phyloP scores from a whole-genome alignment of 2,797 vertebrate genomes.

The Simalia tracyae region DNA sequence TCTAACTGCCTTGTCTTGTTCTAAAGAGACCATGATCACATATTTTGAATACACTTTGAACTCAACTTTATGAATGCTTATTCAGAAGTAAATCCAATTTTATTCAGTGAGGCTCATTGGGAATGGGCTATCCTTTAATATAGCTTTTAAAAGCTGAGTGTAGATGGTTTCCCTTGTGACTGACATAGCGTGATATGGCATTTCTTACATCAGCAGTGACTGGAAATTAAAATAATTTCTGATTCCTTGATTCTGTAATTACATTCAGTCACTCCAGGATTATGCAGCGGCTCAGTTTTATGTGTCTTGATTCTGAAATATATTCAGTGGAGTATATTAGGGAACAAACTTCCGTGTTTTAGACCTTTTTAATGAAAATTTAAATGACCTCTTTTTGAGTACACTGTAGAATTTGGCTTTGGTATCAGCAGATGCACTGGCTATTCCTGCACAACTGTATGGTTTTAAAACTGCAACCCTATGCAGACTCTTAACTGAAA shows the following conservation, averaged over 20 bases:
- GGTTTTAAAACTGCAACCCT: not conserved
- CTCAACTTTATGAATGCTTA: not conserved
- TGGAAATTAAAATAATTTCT: not conserved
- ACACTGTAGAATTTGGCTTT: not conserved
- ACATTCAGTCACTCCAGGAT: not conserved
- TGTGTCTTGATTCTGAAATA: not conserved
- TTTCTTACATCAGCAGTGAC: not conserved
- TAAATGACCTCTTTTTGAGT: not conserved
- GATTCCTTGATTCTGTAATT: not conserved
- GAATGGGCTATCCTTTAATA: not conserved
- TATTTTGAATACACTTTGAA: not conserved
- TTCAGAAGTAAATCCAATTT: not conserved
- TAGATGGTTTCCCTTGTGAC: not conserved
- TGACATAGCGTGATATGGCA: not conserved
- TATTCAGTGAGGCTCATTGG: not conserved
- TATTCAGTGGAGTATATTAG: not conserved
- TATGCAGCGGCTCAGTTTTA: not conserved
- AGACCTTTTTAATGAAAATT: not conserved
- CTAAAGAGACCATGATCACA: not conserved
- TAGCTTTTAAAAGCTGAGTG: not conserved
- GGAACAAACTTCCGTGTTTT: not conserved
- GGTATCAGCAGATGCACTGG: not conserved
- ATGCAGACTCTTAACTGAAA: not conserved
- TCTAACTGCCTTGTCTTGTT: not conserved
- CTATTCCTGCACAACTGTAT: not conserved